phyloP scores from a whole-genome alignment of 2,797 vertebrate species.

The Urosaurus nigricauda region DNA sequence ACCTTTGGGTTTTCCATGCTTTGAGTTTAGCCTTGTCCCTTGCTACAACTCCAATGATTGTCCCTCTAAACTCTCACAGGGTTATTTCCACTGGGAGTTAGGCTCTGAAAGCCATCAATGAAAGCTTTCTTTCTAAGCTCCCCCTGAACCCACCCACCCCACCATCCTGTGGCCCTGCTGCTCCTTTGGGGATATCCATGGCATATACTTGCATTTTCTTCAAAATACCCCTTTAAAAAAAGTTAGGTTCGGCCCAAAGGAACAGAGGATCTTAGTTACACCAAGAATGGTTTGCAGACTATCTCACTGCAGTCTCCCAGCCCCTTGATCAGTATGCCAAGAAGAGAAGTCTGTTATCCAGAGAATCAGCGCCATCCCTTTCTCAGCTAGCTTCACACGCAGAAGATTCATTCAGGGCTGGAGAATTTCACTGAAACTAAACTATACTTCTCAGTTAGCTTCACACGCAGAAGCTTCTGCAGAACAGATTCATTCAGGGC shows the following conservation, averaged over 20 bases:
- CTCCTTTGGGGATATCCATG: background rate
- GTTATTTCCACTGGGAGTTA: background rate
- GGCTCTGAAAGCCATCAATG: background rate
- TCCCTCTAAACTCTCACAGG: background rate
- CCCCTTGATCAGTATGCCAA: background rate
- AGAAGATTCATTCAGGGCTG: background rate
- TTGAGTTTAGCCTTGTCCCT: too few relatives aligned
- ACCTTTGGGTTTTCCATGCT: background rate
- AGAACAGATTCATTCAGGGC: background rate
- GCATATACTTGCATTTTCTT: background rate
- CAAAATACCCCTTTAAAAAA: background rate
- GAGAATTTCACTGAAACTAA: background rate
- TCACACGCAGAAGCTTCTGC: background rate
- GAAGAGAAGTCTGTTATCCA: background rate
- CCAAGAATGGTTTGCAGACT: background rate
- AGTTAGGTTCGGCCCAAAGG: background rate
- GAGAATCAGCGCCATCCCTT: background rate
- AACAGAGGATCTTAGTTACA: background rate
- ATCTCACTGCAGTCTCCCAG: background rate
- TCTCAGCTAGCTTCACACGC: background rate
- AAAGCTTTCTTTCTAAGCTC: background rate
- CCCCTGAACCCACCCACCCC: background rate
- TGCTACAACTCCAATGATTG: too few relatives aligned
- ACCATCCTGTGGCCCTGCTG: background rate
- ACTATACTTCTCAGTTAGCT: background rate